Conservation (phyloP, 92 coral and sea anemone species). For the Porites evermanni region DNA sequence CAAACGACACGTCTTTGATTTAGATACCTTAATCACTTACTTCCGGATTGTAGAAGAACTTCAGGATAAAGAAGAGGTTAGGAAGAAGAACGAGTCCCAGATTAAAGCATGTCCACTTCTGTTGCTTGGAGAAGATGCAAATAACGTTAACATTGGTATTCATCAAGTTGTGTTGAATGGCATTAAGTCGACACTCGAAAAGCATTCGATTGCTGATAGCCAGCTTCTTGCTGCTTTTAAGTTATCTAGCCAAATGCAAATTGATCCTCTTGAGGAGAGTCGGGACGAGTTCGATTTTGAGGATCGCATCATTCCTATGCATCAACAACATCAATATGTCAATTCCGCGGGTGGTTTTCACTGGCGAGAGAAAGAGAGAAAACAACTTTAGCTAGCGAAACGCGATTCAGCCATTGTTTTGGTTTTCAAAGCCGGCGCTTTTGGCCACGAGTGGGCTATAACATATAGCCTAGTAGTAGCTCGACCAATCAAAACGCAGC, state of each 20-base stretch:
- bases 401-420: too few relatives aligned
- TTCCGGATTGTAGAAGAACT: background rate
- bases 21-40: background rate
- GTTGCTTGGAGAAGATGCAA: background rate
- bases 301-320: too few relatives aligned
- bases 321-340: too few relatives aligned
- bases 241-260: background rate
- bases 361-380: too few relatives aligned
- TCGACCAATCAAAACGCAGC: too few relatives aligned
- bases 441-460: too few relatives aligned
- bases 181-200: background rate
- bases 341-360: too few relatives aligned
- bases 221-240: background rate
- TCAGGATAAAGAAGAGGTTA: background rate
- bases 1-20: background rate
- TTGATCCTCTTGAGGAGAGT: background rate
- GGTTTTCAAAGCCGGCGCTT: too few relatives aligned
- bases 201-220: background rate
- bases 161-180: background rate
- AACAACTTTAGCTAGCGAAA: too few relatives aligned
- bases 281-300: too few relatives aligned
- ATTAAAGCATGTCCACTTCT: background rate
- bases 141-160: background rate
- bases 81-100: background rate
- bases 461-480: too few relatives aligned